Evolutionary conservation across 2,888 invertebrate species (phyloP).

Genomic region (Smittia aterrima): DNA sequence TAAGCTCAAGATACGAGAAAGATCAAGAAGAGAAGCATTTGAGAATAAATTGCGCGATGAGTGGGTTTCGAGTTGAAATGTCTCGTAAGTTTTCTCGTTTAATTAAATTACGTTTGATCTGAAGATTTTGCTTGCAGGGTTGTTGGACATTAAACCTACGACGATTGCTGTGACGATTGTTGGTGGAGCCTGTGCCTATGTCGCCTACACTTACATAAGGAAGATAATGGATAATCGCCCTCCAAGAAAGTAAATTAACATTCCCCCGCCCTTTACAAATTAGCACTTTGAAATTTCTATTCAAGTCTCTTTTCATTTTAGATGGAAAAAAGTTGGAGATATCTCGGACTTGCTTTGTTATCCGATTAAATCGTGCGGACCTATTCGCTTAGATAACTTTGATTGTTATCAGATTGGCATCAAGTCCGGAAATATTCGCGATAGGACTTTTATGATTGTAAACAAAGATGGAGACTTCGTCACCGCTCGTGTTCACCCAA

Average conservation of each 20-base stretch:
- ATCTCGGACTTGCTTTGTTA: constrained; percentile 58
- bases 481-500: constrained; percentile 51
- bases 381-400: constrained; percentile 55
- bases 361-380: constrained; percentile 63
- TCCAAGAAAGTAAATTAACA: constrained; percentile 27
- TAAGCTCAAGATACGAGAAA: no score
- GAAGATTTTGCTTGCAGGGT: neutral
- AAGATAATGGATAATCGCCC: neutral
- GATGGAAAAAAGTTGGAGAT: constrained; percentile 61
- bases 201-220: neutral
- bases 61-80: neutral
- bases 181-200: neutral
- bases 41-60: no score
- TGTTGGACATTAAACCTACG: constrained; percentile 7
- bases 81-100: neutral
- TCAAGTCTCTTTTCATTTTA: constrained; percentile 5
- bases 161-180: neutral
- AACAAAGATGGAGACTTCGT: constrained; percentile 7
- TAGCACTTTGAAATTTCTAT: neutral
- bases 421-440: constrained; percentile 51
- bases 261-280: no score
- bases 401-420: constrained; percentile 59
- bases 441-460: constrained; percentile 14
- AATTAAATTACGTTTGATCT: neutral
- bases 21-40: no score